These are phyloP conservation scores for Merodon equestris DNA, from an alignment of 2,888 invertebrate species.

Conservation along the genomic window DNA sequence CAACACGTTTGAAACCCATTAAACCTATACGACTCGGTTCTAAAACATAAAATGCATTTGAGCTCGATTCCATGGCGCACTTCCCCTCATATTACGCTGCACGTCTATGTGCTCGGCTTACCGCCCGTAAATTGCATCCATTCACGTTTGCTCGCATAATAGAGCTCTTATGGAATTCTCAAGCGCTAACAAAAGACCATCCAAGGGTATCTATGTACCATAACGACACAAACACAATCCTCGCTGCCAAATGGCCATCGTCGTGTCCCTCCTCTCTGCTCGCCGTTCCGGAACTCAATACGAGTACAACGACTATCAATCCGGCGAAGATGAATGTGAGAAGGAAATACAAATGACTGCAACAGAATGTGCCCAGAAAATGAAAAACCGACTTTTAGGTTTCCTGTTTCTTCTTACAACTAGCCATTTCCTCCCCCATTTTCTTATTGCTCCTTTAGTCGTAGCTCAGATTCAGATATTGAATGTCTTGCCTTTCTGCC, in stretches of 20 bases:
- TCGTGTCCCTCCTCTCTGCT: no score
- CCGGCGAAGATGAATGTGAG: constrained; percentile 29
- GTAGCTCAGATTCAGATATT: constrained; percentile 3
- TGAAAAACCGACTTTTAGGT: constrained; percentile 21
- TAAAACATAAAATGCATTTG: not conserved
- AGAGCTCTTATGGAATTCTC: no score
- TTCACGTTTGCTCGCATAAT: no score
- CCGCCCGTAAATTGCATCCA: not conserved
- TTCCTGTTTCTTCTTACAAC: constrained; percentile 8
- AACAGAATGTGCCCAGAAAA: constrained; percentile 29
- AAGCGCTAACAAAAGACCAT: no score
- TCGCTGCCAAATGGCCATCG: no score
- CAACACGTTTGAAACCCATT: no score
- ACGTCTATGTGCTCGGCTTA: no score
- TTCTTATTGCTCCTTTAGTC: not conserved
- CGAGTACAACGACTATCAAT: constrained; percentile 1
- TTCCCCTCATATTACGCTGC: no score
- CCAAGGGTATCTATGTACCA: no score
- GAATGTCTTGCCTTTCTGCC: constrained; percentile 16
- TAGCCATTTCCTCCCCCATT: not conserved
- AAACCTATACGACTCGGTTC: not conserved
- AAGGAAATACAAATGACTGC: constrained; percentile 49
- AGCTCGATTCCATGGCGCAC: no score
- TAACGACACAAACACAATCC: no score
- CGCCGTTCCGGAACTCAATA: no score